Conservation (phyloP, 2,113 vertebrate species). For the Thalassarche chlororhynchos region DNA sequence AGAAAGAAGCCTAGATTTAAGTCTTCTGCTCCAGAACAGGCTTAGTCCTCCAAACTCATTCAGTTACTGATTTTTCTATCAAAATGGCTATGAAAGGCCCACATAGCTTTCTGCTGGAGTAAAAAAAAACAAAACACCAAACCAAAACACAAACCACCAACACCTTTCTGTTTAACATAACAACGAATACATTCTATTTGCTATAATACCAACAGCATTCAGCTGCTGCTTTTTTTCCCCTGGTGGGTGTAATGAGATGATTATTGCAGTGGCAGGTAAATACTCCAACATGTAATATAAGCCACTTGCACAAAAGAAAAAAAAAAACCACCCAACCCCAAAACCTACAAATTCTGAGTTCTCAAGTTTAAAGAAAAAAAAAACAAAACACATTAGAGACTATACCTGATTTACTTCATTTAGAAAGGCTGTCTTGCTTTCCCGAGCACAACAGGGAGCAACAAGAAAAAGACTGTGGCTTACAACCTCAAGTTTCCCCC, state of each 20-base stretch:
- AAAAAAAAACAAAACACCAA: neutral
- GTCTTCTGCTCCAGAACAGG: neutral
- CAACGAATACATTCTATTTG: neutral
- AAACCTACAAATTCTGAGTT: neutral
- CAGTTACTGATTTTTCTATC: neutral
- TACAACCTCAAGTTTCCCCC: neutral
- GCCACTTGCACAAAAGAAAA: neutral
- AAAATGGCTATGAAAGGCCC: neutral
- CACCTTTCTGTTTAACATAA: neutral
- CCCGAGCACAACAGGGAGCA: neutral
- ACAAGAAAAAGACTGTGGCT: neutral
- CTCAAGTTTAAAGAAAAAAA: neutral
- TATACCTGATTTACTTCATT: neutral
- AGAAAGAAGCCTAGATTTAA: neutral
- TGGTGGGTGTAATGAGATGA: neutral
- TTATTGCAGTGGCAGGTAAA: neutral
- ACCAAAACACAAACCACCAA: neutral
- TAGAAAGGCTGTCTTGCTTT: neutral
- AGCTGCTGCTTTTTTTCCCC: neutral
- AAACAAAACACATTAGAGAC: neutral
- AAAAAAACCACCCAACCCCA: neutral
- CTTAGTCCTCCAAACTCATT: neutral
- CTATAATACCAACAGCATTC: neutral
- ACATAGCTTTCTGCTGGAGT: neutral
- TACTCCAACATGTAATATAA: neutral